These are phyloP conservation scores for Netelia melanura DNA, from an alignment of 2,888 invertebrate genomes.

Conservation along the genomic window DNA sequence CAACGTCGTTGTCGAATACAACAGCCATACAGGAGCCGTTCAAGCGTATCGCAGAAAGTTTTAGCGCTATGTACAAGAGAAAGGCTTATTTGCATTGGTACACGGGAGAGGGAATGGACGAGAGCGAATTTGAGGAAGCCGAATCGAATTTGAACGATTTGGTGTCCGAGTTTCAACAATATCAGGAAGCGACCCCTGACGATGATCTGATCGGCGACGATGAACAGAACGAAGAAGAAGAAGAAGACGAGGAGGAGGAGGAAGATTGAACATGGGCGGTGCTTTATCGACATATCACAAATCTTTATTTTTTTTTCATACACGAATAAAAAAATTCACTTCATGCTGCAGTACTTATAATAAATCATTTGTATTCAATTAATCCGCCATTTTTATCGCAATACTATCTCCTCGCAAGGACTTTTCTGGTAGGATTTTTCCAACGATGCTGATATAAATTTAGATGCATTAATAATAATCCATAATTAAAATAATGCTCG, in stretches of 20 bases:
- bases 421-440: background rate
- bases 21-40: slow-evolving; percentile 95
- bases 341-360: slow-evolving; percentile 15
- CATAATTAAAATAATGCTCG: too few species aligned
- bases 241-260: slow-evolving; percentile 86
- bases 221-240: slow-evolving; percentile 83
- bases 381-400: background rate
- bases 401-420: background rate
- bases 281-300: slow-evolving; percentile 38
- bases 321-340: slow-evolving; percentile 33
- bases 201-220: slow-evolving; percentile 94
- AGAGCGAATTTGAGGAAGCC: slow-evolving; percentile 99
- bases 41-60: slow-evolving; percentile 93
- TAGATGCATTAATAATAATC: background rate
- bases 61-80: slow-evolving; percentile 97
- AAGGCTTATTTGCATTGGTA: slow-evolving; percentile 99
- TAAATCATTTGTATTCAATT: slow-evolving; percentile 1
- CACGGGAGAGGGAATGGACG: slow-evolving; percentile 99
- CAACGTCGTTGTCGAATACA: slow-evolving; percentile 94
- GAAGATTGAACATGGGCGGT: slow-evolving; percentile 73
- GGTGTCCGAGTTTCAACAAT: slow-evolving; percentile 98
- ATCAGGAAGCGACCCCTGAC: slow-evolving; percentile 96
- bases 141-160: slow-evolving; percentile 98
- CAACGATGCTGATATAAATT: background rate
- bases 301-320: slow-evolving; percentile 15